Conservation (phyloP, 2,888 invertebrate genomes). For the Trachelus iudaicus region DNA sequence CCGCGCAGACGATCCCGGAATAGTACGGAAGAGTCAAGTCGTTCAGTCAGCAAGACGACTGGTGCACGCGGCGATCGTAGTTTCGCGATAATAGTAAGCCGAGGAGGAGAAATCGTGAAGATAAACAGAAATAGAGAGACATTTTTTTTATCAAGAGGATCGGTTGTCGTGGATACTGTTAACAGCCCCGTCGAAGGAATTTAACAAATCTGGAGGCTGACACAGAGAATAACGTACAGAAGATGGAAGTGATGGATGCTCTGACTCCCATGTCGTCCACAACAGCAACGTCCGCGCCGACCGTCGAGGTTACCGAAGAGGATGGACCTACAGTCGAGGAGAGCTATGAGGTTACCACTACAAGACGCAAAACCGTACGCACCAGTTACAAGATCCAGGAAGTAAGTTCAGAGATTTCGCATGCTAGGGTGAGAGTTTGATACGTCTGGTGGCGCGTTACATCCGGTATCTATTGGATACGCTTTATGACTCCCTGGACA, state of each 20-base stretch:
- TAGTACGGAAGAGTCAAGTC: slow-evolving; percentile 35
- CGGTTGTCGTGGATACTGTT: not conserved
- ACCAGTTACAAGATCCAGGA: slow-evolving; percentile 64
- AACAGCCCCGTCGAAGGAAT: slow-evolving; percentile 1
- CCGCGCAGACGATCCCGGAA: slow-evolving; percentile 56
- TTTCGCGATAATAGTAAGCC: slow-evolving; percentile 11
- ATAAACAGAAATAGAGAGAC: slow-evolving; percentile 1
- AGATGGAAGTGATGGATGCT: slow-evolving; percentile 61
- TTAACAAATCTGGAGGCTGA: slow-evolving; percentile 34
- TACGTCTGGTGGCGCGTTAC: not conserved
- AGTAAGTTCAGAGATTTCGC: slow-evolving; percentile 43
- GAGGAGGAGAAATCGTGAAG: not conserved
- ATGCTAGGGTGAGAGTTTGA: not conserved
- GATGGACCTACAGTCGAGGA: slow-evolving; percentile 60
- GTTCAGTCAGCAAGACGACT: slow-evolving; percentile 12
- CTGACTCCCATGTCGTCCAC: slow-evolving; percentile 39
- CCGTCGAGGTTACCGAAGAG: slow-evolving; percentile 40
- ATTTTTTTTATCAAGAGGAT: not conserved
- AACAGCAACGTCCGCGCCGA: slow-evolving; percentile 30
- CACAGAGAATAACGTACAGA: slow-evolving; percentile 34
- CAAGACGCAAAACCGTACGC: slow-evolving; percentile 58
- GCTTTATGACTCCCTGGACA: not conserved
- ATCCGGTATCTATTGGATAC: not conserved
- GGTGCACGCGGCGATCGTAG: not conserved
- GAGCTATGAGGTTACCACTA: slow-evolving; percentile 63